phyloP scores from a whole-genome alignment of 2,797 vertebrate species.

The Scarus forsteni region DNA sequence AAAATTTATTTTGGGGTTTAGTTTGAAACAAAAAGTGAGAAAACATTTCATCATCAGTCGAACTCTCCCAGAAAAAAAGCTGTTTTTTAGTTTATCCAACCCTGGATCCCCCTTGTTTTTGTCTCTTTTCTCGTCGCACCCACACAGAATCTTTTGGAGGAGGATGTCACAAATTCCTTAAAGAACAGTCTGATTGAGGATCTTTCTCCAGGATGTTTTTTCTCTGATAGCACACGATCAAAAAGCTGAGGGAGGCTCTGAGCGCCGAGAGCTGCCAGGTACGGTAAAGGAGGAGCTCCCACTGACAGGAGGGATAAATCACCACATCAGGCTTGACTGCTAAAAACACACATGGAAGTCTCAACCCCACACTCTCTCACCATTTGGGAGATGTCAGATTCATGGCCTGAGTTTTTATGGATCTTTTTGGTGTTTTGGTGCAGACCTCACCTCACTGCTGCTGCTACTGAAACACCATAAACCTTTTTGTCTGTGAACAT shows the following conservation, averaged over 20 bases:
- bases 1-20: too few species aligned
- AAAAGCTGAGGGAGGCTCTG: slow-evolving; percentile 7
- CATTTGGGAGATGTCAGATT: slow-evolving; percentile 36
- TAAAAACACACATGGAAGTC: slow-evolving; percentile 23
- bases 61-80: too few species aligned
- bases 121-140: neutral
- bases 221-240: slow-evolving; percentile 16
- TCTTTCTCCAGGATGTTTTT: neutral
- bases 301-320: slow-evolving; percentile 53
- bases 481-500: neutral
- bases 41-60: too few species aligned
- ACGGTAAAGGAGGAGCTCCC: slow-evolving; percentile 24
- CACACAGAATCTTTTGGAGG: neutral
- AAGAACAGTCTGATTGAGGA: neutral
- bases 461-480: too few species aligned
- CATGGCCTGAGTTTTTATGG: slow-evolving; percentile 48
- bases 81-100: neutral
- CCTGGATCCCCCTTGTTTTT: too few species aligned
- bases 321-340: slow-evolving; percentile 49
- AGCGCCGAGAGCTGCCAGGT: slow-evolving; percentile 6
- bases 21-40: too few species aligned
- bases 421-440: slow-evolving; percentile 25
- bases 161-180: neutral
- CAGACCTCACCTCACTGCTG: slow-evolving; percentile 16
- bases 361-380: neutral